Conservation (phyloP, 2,888 invertebrate species). For the Boloria euphrosyne region DNA sequence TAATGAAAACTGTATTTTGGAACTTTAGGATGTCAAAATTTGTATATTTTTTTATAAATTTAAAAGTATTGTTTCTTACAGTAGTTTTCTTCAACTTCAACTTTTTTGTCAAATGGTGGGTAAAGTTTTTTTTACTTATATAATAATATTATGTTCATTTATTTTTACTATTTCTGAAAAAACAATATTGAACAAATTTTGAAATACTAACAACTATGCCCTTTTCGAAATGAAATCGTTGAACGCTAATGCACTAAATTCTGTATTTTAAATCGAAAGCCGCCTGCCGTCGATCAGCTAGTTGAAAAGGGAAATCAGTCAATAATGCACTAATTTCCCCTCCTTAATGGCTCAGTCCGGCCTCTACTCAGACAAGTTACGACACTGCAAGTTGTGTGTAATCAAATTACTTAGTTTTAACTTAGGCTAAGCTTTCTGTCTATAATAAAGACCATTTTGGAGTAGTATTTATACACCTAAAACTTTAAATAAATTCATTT, state of each 20-base stretch:
- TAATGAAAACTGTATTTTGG: too few species aligned
- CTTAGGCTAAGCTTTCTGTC: conserved; percentile 22
- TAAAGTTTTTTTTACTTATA: too few species aligned
- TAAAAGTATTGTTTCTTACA: too few species aligned
- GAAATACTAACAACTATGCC: neutral
- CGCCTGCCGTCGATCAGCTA: conserved; percentile 68
- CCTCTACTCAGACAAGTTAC: conserved; percentile 67
- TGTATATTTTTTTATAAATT: too few species aligned
- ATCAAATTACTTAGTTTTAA: conserved; percentile 51
- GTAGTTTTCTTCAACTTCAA: too few species aligned
- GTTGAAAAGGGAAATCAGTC: conserved; percentile 81
- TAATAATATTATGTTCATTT: neutral
- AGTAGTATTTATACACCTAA: too few species aligned
- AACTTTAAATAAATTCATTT: too few species aligned
- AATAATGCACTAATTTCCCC: conserved; percentile 82
- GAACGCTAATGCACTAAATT: conserved; percentile 60
- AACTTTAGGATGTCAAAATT: too few species aligned
- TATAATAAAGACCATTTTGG: neutral
- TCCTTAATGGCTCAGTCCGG: conserved; percentile 74
- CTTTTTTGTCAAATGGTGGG: too few species aligned
- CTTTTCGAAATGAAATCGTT: conserved; percentile 26
- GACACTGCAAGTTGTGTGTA: conserved; percentile 59
- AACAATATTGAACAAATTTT: neutral
- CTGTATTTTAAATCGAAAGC: conserved; percentile 70
- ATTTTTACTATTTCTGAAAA: neutral